A percentile compares a stretch with the other conserved stretches of the same genome.
Evolutionary conservation across 2,797 vertebrate species (phyloP).

Genomic region (Vespertilio murinus): DNA sequence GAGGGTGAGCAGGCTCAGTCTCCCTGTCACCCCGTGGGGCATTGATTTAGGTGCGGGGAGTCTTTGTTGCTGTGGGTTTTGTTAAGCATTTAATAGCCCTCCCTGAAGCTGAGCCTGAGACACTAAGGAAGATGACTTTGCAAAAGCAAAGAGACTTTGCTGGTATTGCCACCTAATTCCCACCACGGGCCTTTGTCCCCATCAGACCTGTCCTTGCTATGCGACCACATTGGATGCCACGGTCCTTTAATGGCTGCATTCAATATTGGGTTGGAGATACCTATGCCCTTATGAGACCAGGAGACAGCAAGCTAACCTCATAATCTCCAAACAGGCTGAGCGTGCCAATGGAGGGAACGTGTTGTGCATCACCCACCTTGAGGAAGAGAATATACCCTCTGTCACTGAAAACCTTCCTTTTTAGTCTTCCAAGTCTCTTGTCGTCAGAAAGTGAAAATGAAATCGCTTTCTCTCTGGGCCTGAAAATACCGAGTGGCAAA

Average conservation of each 20-base stretch:
- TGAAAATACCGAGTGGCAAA: not conserved
- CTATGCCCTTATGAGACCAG: not conserved
- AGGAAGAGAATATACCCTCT: not conserved
- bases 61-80: not conserved
- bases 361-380: too few relatives aligned
- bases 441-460: not conserved
- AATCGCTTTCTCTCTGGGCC: not conserved
- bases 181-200: fast-evolving
- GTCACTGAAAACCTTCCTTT: not conserved
- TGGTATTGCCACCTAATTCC: fast-evolving
- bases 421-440: not conserved
- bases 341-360: not conserved
- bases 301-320: not conserved
- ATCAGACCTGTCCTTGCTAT: too few relatives aligned
- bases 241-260: not conserved
- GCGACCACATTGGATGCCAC: not conserved
- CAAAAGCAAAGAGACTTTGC: not conserved
- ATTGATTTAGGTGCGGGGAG: not conserved
- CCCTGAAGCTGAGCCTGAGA: not conserved
- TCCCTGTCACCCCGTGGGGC: not conserved
- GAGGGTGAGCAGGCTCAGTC: not conserved
- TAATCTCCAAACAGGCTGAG: not conserved
- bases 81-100: not conserved
- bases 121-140: not conserved
- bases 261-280: not conserved